These are phyloP conservation scores for Stylophora pistillata DNA, from an alignment of 64 coral and sea anemone species.

Conservation along the genomic window DNA sequence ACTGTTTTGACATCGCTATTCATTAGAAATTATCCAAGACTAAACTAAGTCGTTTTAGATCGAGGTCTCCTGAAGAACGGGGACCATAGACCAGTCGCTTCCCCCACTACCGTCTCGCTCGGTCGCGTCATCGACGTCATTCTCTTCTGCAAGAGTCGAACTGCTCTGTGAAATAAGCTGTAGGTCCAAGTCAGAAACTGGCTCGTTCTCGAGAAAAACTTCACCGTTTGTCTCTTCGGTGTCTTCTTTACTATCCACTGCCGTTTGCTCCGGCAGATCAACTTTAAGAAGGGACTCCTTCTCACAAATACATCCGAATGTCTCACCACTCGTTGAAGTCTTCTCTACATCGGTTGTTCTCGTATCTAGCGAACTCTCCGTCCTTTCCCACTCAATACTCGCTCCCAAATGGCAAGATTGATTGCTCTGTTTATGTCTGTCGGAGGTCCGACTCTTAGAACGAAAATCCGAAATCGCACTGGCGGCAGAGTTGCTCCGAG, in stretches of 20 bases:
- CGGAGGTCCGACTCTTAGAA: background rate
- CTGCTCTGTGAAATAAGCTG: background rate
- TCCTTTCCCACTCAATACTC: slow-evolving; percentile 27
- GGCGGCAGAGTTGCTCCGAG: slow-evolving; percentile 21
- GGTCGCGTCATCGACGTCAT: background rate
- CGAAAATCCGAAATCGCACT: slow-evolving; percentile 30
- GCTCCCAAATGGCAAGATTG: slow-evolving; percentile 30
- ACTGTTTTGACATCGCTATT: background rate
- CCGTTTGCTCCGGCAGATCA: background rate
- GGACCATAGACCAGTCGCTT: slow-evolving; percentile 26
- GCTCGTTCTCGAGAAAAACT: background rate
- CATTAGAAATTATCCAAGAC: background rate
- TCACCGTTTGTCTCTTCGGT: background rate
- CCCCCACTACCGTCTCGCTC: background rate
- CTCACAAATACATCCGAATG: slow-evolving; percentile 21
- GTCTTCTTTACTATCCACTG: background rate
- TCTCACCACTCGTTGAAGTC: slow-evolving; percentile 34
- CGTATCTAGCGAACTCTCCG: slow-evolving; percentile 36
- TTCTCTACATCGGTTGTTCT: slow-evolving; percentile 28
- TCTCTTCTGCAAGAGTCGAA: background rate
- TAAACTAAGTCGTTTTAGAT: slow-evolving; percentile 12
- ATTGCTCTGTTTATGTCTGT: slow-evolving; percentile 34
- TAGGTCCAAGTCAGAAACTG: background rate
- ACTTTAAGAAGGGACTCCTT: slow-evolving; percentile 6
- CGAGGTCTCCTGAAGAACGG: slow-evolving; percentile 19